Evolutionary conservation across 2,113 vertebrate genomes (phyloP), one percentile per base, ranked within the genome.

Genomic region (Cranoglanis bouderius): DNA sequence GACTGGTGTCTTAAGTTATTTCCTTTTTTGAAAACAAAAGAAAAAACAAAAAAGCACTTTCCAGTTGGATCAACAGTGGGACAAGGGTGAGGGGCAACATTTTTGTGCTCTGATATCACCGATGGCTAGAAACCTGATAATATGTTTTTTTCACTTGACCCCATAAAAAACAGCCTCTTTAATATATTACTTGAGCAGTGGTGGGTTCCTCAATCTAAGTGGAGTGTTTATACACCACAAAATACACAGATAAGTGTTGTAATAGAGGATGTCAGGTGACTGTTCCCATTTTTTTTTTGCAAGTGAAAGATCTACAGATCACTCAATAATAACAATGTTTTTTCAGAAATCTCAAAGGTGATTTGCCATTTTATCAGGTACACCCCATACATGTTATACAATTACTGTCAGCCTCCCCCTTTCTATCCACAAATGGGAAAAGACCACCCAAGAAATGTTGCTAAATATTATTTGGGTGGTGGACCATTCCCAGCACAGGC

Each of bases 1-100:
- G 80, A 88, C 82, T 83, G 72, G 78, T 53, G 67, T 86, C 87
- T 85, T 55, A 4, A 67, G 87, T 72, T 86, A 88, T 90, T 90
- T 88, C 87, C 81, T 72, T 57, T 63, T 59, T 38, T 32, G 55
- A 81, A 90, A 84, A 82, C 82, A 63, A 82, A 90, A 87, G 57
- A 14, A 55, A 77, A 90, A 83, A 70, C 26, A 35, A 12, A 46
- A 85, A 90, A 90, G 63, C 29, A 26, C 40, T 59, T 35, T 35
- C 49, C 80, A 81, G 74, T 82, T 89, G 90, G 84, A 91, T 49
- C 81, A 85, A 91, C 43, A 82, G 40, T 80, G 29, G 32, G 19
- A 82, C 81, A 49, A 29, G 43, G 46, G 49, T 51, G 38, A 88
- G 29, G 49, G 83, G 40, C 84, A 53, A 72, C 67, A 63, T 38